Base-by-base conservation (phyloP, 2,113 vertebrate species). In the Dolichallabes microphthalmus region DNA sequence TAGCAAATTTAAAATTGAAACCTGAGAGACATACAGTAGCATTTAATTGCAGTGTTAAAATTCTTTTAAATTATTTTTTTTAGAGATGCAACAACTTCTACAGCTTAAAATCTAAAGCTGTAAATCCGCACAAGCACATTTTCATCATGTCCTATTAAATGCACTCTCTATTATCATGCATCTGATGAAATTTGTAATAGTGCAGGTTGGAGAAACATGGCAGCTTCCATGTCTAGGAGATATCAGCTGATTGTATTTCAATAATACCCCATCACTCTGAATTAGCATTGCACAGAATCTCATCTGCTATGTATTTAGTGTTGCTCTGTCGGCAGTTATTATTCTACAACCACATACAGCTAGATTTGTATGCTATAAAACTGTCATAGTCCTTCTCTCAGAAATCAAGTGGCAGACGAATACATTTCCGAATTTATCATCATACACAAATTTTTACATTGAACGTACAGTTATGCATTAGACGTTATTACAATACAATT, bases 221-320 rank as follows among this genome's bases (percentile, higher is more conserved):
- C 53, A 2, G 55, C 45, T 45, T 7, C 45, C 76, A 57, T 86
- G 78, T 79, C 82, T 61, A 32, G 60, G 68, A 73, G 63, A 80
- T 76, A 75, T 81, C 53, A 64, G 60, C 66, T 66, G 74, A 83
- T 71, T 85, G 83, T 74, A 84, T 89, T 85, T 79, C 76, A 87
- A 85, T 89, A 63, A 88, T 83, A 85, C 80, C 85, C 79, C 73
- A 82, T 87, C 78, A 85, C 50, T 87, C 85, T 66, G 82, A 88
- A 87, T 84, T 87, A 84, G 55, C 82, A 83, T 14, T 25, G 75
- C 45, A 66, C 61, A 84, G 58, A 66, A 81, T 86, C 74, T 61
- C 74, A 75, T 83, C 80, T 84, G 58, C 76, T 50, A 58, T 63
- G 27, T 55, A 69, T n/a, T 83, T 55, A 66, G 39, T 71, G 68